Evolutionary conservation across 2,888 invertebrate genomes (phyloP), one percentile per base, ranked within the genome.

Genomic region (Nomada lathburiana): DNA sequence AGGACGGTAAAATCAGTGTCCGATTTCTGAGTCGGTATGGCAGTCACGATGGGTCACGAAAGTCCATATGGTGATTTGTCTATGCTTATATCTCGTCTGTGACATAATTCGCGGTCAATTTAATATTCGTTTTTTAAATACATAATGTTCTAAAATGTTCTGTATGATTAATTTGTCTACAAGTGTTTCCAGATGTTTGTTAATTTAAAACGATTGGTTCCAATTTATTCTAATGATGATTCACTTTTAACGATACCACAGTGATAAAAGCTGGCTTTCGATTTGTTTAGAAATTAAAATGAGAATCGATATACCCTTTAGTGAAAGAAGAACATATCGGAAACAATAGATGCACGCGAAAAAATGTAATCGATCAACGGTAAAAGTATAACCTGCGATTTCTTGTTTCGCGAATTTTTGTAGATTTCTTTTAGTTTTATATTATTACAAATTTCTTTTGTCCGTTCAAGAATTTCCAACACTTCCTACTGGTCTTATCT

Each of bases 351-450:
- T 57, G 42, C 4, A 1, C 55, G 26, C 16, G 2, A 23, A 57
- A 84, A 82, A 72, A 84, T 84, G 83, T 83, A 60, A 83, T 83
- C 80, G 79, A 68, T 72, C 63, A 53, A 36, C 62, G 18, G 60
- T 75, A 57, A 76, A 72, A 57, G 65, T 63, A 23, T 83, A 84
- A 84, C 80, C 83, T 84, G 57, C 52, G 83, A 72, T 18, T 72
- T 70, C 57, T 65, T 60, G 18, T 63, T 76, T 69, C 57, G 57
- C 69, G 69, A 72, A 70, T 63, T 84, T 84, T 84, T 84, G 29
- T 79, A 75, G 29, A 71, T 55, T 72, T 23, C 29, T 64, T 80
- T 83, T 80, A 76, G 50, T 75, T 77, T 82, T 82, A 36, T 74
- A 68, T 50, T 55, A 29, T 67, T 68, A 75, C n/a, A 82, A 78